Evolutionary conservation across 2,888 invertebrate genomes (phyloP).

Genomic region (Mesorhabditis sp.): DNA sequence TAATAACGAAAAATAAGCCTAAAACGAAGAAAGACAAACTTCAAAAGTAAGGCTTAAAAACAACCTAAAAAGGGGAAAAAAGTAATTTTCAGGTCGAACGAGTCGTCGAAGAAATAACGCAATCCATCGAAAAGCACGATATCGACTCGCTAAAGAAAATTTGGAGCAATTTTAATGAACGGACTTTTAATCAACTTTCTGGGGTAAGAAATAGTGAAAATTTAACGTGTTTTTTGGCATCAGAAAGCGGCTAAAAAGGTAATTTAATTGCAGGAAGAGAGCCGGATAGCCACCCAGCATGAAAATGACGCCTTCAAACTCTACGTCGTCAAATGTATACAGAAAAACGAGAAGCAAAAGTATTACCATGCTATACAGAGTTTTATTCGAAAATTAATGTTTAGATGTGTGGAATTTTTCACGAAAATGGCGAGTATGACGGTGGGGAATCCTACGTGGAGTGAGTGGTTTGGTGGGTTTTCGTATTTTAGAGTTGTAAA

Average conservation of each 20-base stretch:
- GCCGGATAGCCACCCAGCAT: conserved; percentile 65
- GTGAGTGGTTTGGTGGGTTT: conserved; percentile 48
- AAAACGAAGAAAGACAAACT: too few relatives aligned
- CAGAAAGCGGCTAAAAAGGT: conserved; percentile 5
- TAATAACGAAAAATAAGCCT: too few relatives aligned
- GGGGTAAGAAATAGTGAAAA: conserved; percentile 23
- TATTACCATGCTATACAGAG: background rate
- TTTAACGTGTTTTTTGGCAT: background rate
- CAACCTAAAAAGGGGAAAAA: background rate
- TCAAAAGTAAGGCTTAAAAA: too few relatives aligned
- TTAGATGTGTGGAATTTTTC: conserved; percentile 44
- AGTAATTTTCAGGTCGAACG: conserved; percentile 35
- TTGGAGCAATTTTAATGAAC: conserved; percentile 43
- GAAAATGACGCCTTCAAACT: conserved; percentile 82
- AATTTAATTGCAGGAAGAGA: conserved; percentile 26
- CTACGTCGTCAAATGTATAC: conserved; percentile 80
- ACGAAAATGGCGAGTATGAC: conserved; percentile 34
- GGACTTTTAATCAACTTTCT: conserved; percentile 37
- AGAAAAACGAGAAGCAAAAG: conserved; percentile 72
- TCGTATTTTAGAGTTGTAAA: background rate
- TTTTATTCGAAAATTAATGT: conserved; percentile 79
- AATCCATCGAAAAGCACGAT: conserved; percentile 40
- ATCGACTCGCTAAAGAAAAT: conserved; percentile 34
- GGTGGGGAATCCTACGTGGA: conserved; percentile 43
- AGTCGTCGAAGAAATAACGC: conserved; percentile 42